A percentile compares a stretch with the other conserved stretches of the same genome.
Conservation (phyloP, 2,797 vertebrate species). For the Lycodopsis pacificus region DNA sequence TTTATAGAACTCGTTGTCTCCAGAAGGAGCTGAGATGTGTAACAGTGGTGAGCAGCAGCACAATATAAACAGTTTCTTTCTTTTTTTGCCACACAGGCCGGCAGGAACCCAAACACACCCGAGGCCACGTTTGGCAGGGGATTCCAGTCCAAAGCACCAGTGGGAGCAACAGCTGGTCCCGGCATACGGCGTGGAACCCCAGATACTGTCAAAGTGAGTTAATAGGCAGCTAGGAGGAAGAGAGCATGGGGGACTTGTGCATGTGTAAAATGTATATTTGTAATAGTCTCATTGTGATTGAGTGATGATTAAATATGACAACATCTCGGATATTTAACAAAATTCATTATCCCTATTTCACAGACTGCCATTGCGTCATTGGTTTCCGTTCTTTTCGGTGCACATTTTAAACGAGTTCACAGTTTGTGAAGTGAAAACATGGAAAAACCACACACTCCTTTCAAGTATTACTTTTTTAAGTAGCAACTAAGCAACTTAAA, state of each 20-base stretch:
- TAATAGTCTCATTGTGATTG: background rate
- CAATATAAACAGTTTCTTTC: conserved; percentile 43
- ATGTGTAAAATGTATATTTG: background rate
- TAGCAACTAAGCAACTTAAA: background rate
- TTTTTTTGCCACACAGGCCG: conserved; percentile 23
- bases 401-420: background rate
- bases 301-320: background rate
- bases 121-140: conserved; percentile 48
- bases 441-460: background rate
- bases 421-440: background rate
- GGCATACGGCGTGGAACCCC: conserved; percentile 67
- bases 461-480: background rate
- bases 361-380: background rate
- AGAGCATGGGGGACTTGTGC: background rate
- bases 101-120: conserved; percentile 58
- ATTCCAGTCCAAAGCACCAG: conserved; percentile 54
- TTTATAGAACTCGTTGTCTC: conserved; percentile 37
- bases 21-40: conserved; percentile 37
- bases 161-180: conserved; percentile 73
- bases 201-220: conserved; percentile 48
- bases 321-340: background rate
- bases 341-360: background rate
- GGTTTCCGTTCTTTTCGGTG: background rate
- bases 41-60: conserved; percentile 41
- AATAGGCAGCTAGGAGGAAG: conserved; percentile 11